phyloP scores from a whole-genome alignment of 2,888 invertebrate species.

The Euclidia mi region DNA sequence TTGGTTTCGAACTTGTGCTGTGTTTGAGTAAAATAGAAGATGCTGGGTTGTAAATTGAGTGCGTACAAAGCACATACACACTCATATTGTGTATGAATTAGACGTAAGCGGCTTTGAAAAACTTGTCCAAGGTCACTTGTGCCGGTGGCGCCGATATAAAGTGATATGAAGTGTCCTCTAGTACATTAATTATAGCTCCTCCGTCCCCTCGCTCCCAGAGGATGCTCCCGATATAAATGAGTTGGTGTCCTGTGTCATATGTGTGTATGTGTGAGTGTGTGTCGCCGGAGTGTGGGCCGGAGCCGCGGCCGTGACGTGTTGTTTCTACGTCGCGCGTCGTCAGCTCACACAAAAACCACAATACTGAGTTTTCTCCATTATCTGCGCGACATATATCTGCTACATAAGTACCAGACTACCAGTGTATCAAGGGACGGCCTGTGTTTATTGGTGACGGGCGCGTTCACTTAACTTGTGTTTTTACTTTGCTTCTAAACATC shows the following conservation, averaged over 20 bases:
- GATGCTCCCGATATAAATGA: constrained; percentile 44
- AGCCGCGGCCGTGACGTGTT: constrained; percentile 5
- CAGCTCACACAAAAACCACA: constrained; percentile 1
- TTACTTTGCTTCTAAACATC: not conserved
- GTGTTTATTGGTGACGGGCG: constrained; percentile 2
- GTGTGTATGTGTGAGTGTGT: no score
- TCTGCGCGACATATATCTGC: not conserved
- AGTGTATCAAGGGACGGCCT: not conserved
- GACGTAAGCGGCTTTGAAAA: constrained; percentile 20
- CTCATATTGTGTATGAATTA: constrained; percentile 20
- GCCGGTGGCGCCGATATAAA: constrained; percentile 27
- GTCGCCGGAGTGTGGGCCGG: no score
- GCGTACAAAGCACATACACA: not conserved
- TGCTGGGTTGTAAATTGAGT: not conserved
- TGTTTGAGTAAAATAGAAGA: no score
- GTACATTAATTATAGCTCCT: constrained; percentile 47
- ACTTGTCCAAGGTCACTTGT: constrained; percentile 10
- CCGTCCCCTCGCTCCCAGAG: constrained; percentile 27
- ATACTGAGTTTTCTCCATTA: not conserved
- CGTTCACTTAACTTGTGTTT: not conserved
- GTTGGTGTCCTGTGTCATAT: constrained; percentile 45
- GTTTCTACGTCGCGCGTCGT: constrained; percentile 3
- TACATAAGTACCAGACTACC: not conserved
- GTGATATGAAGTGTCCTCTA: constrained; percentile 32
- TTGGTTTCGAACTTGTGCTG: not conserved